phyloP scores from a whole-genome alignment of 2,113 vertebrate species.

The Coracopsis vasa region DNA sequence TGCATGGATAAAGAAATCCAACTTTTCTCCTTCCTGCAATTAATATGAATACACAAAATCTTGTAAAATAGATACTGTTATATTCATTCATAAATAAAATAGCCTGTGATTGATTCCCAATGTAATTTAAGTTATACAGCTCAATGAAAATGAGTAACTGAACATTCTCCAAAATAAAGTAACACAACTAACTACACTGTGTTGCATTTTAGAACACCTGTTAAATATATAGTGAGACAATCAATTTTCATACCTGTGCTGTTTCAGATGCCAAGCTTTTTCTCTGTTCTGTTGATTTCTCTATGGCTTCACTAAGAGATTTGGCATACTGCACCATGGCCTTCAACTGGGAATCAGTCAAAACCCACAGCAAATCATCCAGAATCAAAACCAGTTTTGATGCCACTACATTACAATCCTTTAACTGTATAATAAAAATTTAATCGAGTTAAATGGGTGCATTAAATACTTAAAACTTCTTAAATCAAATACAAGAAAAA shows the following conservation, averaged over 20 bases:
- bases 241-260: slow-evolving; percentile 74
- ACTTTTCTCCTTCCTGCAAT: background rate
- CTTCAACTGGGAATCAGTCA: slow-evolving; percentile 97
- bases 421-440: slow-evolving; percentile 76
- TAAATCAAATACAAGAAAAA: background rate
- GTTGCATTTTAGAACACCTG: background rate
- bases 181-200: background rate
- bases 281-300: slow-evolving; percentile 94
- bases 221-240: background rate
- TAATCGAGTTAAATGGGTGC: background rate
- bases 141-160: background rate
- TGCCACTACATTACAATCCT: slow-evolving; percentile 96
- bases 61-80: background rate
- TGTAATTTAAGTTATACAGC: background rate
- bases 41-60: background rate
- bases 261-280: slow-evolving; percentile 93
- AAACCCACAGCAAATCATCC: slow-evolving; percentile 97
- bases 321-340: slow-evolving; percentile 99
- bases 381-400: slow-evolving; percentile 93
- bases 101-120: background rate
- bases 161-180: background rate
- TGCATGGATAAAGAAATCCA: background rate
- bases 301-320: slow-evolving; percentile 97
- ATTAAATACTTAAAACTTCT: background rate
- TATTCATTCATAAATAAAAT: background rate